These are phyloP conservation scores for Oxygymnocypris stewartii DNA, from an alignment of 2,113 vertebrate species.

Conservation along the genomic window DNA sequence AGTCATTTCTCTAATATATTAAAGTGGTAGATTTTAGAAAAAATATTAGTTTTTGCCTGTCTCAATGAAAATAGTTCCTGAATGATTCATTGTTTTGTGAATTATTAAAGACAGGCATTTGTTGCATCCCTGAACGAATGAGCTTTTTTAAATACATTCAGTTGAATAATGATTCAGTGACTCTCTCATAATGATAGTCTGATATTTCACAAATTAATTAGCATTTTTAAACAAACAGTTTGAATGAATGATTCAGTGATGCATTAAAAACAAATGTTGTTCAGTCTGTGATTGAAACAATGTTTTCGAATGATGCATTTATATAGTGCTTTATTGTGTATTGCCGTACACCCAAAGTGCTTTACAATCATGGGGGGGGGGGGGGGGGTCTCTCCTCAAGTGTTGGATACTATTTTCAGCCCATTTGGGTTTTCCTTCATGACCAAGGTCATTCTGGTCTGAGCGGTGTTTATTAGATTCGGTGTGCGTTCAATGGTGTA, in stretches of 20 bases:
- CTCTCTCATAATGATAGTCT: no score
- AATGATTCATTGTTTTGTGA: background rate
- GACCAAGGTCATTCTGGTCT: conserved; percentile 20
- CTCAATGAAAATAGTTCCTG: background rate
- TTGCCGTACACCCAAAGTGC: no score
- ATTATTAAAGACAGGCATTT: background rate
- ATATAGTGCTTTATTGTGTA: no score
- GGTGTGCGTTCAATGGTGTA: conserved; percentile 8
- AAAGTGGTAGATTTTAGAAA: background rate
- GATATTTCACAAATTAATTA: no score
- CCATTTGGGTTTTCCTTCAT: conserved; percentile 2
- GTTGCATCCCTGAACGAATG: background rate
- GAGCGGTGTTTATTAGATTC: conserved; percentile 2
- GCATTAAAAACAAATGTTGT: no score
- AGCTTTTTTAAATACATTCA: background rate
- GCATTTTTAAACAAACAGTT: no score
- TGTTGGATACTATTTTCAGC: conserved; percentile 16
- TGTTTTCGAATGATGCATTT: no score
- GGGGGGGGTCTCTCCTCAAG: no score
- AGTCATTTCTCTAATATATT: background rate
- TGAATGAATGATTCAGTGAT: no score
- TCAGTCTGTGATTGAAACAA: no score
- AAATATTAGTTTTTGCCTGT: background rate
- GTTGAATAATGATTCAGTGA: background rate
- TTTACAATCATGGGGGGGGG: no score